These are phyloP conservation scores for Ptilorrhoa leucosticta DNA, from an alignment of 2,113 vertebrate species.

Conservation along the genomic window DNA sequence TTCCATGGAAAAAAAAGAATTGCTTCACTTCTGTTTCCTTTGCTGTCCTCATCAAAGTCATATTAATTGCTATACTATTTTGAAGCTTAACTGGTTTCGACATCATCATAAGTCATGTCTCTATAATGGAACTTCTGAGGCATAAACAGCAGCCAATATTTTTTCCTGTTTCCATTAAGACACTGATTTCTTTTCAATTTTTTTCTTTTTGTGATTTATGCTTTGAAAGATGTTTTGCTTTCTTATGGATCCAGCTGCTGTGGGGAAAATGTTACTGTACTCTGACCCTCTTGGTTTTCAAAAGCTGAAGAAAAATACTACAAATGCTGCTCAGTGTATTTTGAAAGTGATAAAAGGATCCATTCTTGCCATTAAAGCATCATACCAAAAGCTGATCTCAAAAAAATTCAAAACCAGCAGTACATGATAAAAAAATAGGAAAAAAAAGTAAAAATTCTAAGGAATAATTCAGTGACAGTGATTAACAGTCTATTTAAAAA, in stretches of 20 bases:
- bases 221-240: not conserved
- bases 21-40: not conserved
- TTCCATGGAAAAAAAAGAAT: not conserved
- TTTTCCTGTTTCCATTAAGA: not conserved
- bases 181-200: not conserved
- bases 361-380: not conserved
- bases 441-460: not conserved
- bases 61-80: not conserved
- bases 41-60: not conserved
- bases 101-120: not conserved
- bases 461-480: not conserved
- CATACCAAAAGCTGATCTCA: not conserved
- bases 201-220: not conserved
- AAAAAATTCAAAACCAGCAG: not conserved
- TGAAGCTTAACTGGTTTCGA: not conserved
- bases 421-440: not conserved
- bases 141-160: not conserved
- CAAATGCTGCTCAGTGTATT: not conserved
- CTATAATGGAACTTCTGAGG: not conserved
- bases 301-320: not conserved
- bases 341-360: not conserved
- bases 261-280: not conserved
- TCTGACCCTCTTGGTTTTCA: not conserved
- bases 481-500: not conserved
- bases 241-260: not conserved